Base-by-base conservation (phyloP, 2,113 vertebrate genomes). In the Ascaphus truei region DNA sequence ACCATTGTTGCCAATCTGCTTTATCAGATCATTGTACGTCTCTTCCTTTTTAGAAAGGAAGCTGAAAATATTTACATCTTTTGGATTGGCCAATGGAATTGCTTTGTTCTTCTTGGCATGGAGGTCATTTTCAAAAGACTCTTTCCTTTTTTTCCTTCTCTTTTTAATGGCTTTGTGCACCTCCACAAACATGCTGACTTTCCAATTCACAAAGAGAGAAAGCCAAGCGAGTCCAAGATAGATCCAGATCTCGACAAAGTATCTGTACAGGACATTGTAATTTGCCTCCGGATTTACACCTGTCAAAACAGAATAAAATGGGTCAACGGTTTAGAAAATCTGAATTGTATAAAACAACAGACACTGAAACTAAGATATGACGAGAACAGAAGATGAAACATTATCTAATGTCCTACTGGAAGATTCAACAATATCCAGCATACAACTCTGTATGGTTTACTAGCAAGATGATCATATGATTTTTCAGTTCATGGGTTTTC, bases 131-230 rank as follows among this genome's bases (percentile, higher is more conserved):
- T 96, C 93, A 1, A 96, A 85, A 8, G 95, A 98, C 2, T 96
- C 92, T 76, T 96, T 97, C 6, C 92, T 89, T 69, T 92, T 86
- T 66, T 93, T 95, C 31, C 97, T 91, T 6, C 95, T 88, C 79
- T 98, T 99, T 86, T 99, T 99, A 37, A 99, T 91, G 33, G 96
- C 97, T 81, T 99, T 99, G 81, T 99, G 97, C 31, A 95, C 97
- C 76, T 98, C 96, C 12, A 99, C 91, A 65, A 99, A 95, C 97
- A 99, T 99, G 71, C 96, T 94, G 56, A 99, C 97, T 69, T 99
- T 99, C 97, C 97, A 99, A 79, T 98, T 99, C 76, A 99, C 94
- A 71, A 99, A 98, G 34, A 98, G 85, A 13, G 96, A 98, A 23
- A 99, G 93, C 97, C 97, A 99, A 60, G 97, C 96, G 77, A 99